Evolutionary conservation across 2,113 vertebrate species (phyloP).

Genomic region (Mus spicilegus): DNA sequence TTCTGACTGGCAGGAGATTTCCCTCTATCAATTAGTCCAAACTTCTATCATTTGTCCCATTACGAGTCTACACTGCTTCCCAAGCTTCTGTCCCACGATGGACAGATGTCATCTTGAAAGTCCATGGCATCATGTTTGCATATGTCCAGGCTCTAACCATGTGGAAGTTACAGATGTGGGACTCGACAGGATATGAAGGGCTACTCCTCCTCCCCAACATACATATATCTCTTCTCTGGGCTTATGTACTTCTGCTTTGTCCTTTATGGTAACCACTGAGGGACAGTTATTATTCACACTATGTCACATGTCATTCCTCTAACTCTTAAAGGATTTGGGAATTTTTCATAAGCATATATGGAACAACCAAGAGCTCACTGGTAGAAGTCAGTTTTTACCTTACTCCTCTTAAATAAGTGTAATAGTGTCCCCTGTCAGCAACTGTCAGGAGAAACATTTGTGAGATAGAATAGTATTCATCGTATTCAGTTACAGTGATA

Average conservation of each 20-base stretch:
- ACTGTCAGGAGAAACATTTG: not conserved
- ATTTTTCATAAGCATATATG: not conserved
- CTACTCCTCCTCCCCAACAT: too few relatives aligned
- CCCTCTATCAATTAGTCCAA: fast-evolving
- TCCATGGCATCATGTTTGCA: not conserved
- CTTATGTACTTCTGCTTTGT: not conserved
- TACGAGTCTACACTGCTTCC: too few relatives aligned
- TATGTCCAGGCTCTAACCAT: not conserved
- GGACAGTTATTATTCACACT: not conserved
- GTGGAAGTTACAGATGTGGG: fast-evolving
- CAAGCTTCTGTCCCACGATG: too few relatives aligned
- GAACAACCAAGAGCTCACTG: not conserved
- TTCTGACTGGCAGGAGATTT: not conserved
- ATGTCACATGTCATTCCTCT: not conserved
- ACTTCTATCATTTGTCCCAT: not conserved
- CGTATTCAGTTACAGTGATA: not conserved
- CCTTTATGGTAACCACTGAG: not conserved
- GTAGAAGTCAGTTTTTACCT: not conserved
- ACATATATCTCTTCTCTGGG: not conserved
- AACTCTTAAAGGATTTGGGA: not conserved
- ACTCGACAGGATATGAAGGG: too few relatives aligned
- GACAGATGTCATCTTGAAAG: not conserved
- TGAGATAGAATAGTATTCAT: not conserved
- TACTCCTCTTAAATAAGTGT: not conserved
- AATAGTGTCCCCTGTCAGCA: not conserved